Percentiles rank a stretch among this genome's conserved stretches.
Conservation (phyloP, 2,113 vertebrate genomes). For the Noturus placidus region DNA sequence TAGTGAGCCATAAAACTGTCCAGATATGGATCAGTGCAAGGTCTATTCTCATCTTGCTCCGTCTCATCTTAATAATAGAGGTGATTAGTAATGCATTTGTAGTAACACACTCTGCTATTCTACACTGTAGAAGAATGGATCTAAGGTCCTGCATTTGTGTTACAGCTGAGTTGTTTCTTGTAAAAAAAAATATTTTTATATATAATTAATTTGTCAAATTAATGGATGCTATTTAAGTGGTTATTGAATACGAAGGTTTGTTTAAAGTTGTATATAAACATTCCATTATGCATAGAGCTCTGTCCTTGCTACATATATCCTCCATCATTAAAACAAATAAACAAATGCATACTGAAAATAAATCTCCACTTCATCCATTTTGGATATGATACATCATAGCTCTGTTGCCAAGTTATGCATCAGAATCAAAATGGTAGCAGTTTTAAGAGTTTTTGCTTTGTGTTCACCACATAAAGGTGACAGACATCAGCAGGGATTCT, state of each 20-base stretch:
- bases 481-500: background rate
- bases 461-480: background rate
- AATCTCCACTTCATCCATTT: background rate
- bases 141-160: background rate
- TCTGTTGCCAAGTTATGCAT: background rate
- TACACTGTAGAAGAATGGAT: background rate
- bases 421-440: background rate
- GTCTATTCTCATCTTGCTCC: background rate
- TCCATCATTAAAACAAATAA: background rate
- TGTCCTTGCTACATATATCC: background rate
- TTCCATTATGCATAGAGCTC: background rate
- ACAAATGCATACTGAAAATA: background rate
- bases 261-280: background rate
- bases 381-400: background rate
- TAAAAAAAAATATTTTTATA: no score
- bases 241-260: background rate
- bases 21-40: conserved; percentile 33
- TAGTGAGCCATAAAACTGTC: conserved; percentile 15
- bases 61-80: conserved; percentile 13
- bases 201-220: background rate
- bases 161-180: background rate
- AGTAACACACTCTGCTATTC: background rate
- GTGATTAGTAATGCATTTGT: conserved; percentile 1
- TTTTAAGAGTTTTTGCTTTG: background rate
- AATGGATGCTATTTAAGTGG: background rate